phyloP scores from a whole-genome alignment of 2,797 vertebrate species.

The Trachops cirrhosus region DNA sequence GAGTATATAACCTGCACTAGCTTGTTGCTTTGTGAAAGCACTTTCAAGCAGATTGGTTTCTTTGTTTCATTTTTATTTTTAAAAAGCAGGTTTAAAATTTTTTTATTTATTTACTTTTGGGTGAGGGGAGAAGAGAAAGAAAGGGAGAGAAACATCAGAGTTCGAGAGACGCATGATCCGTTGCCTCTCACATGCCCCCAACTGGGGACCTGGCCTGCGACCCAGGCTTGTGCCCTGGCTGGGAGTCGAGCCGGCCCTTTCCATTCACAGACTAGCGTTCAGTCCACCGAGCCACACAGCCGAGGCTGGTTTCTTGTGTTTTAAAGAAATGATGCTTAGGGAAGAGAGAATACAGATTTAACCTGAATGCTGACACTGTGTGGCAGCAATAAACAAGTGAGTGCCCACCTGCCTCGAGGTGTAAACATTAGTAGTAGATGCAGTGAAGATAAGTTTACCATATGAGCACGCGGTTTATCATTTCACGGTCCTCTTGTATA shows the following conservation, averaged over 20 bases:
- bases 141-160: too few species aligned
- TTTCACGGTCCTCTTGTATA: background rate
- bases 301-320: background rate
- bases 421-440: background rate
- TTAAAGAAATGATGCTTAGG: slow-evolving; percentile 48
- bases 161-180: too few species aligned
- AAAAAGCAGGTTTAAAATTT: too few species aligned
- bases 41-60: slow-evolving; percentile 5
- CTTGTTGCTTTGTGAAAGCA: background rate
- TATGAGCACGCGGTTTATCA: background rate
- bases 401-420: background rate
- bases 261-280: background rate
- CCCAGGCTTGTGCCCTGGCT: too few species aligned
- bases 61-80: background rate
- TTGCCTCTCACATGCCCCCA: too few species aligned
- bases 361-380: background rate
- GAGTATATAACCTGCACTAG: background rate
- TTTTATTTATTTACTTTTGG: too few species aligned
- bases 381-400: background rate
- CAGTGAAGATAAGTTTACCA: background rate
- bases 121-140: too few species aligned
- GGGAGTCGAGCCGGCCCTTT: too few species aligned
- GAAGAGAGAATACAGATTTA: slow-evolving; percentile 15
- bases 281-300: background rate
- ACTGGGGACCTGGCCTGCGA: too few species aligned